A percentile compares a stretch with the other conserved stretches of the same genome.
Evolutionary conservation across 2,888 invertebrate genomes (phyloP).

Genomic region (Eilema caniola): DNA sequence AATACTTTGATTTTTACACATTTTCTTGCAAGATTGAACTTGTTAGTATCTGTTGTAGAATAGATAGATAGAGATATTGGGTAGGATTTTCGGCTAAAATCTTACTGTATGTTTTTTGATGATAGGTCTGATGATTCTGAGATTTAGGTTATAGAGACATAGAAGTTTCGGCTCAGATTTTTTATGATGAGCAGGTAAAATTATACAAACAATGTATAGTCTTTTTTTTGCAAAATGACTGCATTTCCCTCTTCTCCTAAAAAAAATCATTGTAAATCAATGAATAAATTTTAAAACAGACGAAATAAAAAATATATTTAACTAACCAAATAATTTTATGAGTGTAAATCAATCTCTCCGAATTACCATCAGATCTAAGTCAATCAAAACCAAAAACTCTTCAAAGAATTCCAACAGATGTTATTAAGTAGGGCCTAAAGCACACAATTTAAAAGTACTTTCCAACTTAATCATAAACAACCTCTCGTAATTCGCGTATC

Average conservation of each 20-base stretch:
- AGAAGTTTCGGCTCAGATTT: too few relatives aligned
- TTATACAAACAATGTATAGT: neutral
- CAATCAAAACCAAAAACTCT: neutral
- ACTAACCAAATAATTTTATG: neutral
- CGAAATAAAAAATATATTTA: neutral
- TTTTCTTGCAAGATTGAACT: neutral
- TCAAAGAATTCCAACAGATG: constrained; percentile 10
- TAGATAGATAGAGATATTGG: neutral
- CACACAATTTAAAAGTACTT: constrained; percentile 16
- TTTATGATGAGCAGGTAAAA: too few relatives aligned
- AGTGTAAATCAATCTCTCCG: neutral
- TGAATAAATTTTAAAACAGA: neutral
- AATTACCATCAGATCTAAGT: neutral
- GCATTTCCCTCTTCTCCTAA: too few relatives aligned
- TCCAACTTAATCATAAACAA: constrained; percentile 29
- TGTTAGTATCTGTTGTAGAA: neutral
- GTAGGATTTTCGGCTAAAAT: neutral
- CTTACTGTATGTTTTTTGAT: too few relatives aligned
- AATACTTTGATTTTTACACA: neutral
- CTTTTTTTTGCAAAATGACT: too few relatives aligned
- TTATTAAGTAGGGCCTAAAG: constrained; percentile 8
- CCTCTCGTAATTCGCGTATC: constrained; percentile 25
- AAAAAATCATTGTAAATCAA: neutral
- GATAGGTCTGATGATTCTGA: neutral
- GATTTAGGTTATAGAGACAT: neutral